Evolutionary conservation across 1,140 invertebrate genomes (phyloP).

Genomic region (Drosophila albomicans): DNA sequence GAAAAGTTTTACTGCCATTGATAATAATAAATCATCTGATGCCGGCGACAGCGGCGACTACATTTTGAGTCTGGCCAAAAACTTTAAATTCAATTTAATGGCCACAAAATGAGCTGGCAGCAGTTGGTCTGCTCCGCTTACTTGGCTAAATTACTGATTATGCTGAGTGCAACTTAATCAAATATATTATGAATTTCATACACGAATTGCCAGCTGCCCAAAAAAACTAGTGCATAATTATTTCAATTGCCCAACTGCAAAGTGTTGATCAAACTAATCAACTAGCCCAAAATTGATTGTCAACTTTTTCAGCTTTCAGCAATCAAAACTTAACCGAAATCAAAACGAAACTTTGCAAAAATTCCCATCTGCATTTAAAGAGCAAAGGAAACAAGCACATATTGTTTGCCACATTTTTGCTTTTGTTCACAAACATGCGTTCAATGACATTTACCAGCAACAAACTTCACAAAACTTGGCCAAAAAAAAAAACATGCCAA

Average conservation of each 20-base stretch:
- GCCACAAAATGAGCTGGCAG: constrained; percentile 38
- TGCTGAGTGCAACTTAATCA: constrained; percentile 27
- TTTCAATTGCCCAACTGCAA: background rate
- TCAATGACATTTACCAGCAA: constrained; percentile 61
- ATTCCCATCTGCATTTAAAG: constrained; percentile 51
- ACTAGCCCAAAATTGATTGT: background rate
- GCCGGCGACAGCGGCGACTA: constrained; percentile 23
- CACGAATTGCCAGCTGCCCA: background rate
- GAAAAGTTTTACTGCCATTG: constrained; percentile 54
- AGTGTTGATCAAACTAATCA: background rate
- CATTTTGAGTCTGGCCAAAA: constrained; percentile 29
- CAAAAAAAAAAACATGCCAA: constrained; percentile 27
- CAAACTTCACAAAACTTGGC: constrained; percentile 44
- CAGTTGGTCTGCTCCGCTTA: constrained; percentile 10
- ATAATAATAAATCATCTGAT: constrained; percentile 75
- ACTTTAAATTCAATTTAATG: constrained; percentile 77
- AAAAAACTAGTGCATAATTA: background rate
- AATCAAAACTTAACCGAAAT: constrained; percentile 8
- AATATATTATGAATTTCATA: constrained; percentile 11
- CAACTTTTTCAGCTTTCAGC: constrained; percentile 6
- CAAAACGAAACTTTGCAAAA: constrained; percentile 17
- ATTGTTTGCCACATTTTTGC: constrained; percentile 1
- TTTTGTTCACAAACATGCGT: constrained; percentile 29
- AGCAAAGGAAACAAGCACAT: background rate
- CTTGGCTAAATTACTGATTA: constrained; percentile 28